phyloP scores from a whole-genome alignment of 2,113 vertebrate genomes.

The Loxodonta africana region DNA sequence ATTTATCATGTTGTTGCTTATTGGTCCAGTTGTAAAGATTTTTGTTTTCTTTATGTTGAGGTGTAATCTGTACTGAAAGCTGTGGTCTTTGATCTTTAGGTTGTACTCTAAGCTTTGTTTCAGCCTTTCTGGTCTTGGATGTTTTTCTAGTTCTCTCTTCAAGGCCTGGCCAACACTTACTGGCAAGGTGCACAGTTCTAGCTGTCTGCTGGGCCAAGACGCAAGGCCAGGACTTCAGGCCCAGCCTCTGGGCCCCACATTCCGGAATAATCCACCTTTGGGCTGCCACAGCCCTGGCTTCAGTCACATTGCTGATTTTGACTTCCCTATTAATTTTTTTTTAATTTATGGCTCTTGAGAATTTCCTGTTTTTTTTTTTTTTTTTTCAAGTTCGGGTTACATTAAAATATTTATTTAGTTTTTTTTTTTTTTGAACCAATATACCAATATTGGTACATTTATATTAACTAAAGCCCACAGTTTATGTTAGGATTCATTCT shows the following conservation, averaged over 20 bases:
- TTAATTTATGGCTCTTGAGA: slow-evolving; percentile 21
- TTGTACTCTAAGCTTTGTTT: slow-evolving; percentile 19
- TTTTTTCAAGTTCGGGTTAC: not conserved
- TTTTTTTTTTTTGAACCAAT: not conserved
- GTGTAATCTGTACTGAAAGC: too few species aligned
- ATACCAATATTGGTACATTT: not conserved
- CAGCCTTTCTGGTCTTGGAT: not conserved
- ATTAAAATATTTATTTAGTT: not conserved
- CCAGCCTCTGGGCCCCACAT: not conserved
- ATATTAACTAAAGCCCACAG: not conserved
- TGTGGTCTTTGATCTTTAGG: not conserved
- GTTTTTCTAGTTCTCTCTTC: not conserved
- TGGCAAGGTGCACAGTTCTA: not conserved
- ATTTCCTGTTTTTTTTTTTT: not conserved
- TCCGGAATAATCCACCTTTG: not conserved
- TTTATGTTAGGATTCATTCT: not conserved
- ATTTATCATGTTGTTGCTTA: too few species aligned
- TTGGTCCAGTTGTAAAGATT: too few species aligned
- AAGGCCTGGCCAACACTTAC: not conserved
- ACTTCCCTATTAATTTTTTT: slow-evolving; percentile 5
- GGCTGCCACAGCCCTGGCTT: not conserved
- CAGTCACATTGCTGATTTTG: not conserved
- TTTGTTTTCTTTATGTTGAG: too few species aligned
- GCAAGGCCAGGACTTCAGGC: not conserved
- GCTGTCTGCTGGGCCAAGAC: not conserved